Evolutionary conservation across 2,888 invertebrate genomes (phyloP).

Genomic region (Leucophenga maculata): DNA sequence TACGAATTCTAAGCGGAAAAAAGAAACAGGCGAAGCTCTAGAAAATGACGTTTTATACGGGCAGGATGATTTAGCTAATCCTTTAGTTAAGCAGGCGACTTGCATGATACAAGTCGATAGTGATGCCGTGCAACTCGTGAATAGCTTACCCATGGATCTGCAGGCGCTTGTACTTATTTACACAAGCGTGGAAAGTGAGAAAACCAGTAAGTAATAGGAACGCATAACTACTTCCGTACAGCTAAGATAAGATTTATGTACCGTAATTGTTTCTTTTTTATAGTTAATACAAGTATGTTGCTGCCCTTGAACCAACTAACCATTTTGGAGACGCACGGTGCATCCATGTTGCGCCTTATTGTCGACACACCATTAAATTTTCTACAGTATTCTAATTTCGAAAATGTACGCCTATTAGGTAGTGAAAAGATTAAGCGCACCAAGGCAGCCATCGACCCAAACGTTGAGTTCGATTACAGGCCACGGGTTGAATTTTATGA

Average conservation of each 20-base stretch:
- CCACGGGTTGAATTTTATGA: conserved; percentile 65
- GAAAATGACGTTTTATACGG: conserved; percentile 68
- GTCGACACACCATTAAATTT: conserved; percentile 73
- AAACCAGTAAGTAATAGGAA: conserved; percentile 56
- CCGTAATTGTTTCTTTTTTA: conserved; percentile 2
- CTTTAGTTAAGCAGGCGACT: conserved; percentile 73
- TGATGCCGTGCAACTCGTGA: conserved; percentile 70
- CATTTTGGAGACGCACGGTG: conserved; percentile 77
- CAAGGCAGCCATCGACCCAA: conserved; percentile 65
- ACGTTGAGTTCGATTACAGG: conserved; percentile 69
- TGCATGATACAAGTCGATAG: conserved; percentile 74
- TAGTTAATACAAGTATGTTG: conserved; percentile 69
- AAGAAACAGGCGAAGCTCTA: conserved; percentile 43
- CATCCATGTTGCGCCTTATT: conserved; percentile 71
- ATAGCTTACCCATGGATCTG: conserved; percentile 73
- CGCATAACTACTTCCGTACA: not conserved
- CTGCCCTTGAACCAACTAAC: conserved; percentile 72
- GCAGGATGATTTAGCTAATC: conserved; percentile 71
- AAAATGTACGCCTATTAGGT: conserved; percentile 71
- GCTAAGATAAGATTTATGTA: no score
- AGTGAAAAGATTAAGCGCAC: conserved; percentile 69
- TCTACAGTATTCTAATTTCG: conserved; percentile 75
- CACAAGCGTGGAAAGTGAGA: conserved; percentile 68
- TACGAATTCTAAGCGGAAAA: conserved; percentile 12
- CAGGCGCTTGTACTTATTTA: conserved; percentile 76